phyloP scores from a whole-genome alignment of 2,113 vertebrate genomes.

The Cavia porcellus region DNA sequence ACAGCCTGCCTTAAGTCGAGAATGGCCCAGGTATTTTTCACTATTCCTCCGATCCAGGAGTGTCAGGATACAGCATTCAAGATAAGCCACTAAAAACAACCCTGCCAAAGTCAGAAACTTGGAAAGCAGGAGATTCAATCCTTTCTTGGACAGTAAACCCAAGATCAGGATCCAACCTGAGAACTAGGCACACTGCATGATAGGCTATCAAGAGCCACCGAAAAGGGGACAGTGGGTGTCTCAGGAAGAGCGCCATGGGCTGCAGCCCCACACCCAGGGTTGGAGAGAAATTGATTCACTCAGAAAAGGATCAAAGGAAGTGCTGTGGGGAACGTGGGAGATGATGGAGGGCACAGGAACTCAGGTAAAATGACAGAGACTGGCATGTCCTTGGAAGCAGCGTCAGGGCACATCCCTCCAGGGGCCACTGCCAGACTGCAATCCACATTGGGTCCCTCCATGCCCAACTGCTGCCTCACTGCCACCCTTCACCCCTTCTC shows the following conservation, averaged over 20 bases:
- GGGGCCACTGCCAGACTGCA: too few relatives aligned
- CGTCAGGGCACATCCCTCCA: fast-evolving
- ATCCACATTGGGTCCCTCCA: fast-evolving
- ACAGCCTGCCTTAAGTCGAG: neutral
- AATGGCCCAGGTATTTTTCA: too few relatives aligned
- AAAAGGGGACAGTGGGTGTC: neutral
- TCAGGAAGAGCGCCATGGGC: neutral
- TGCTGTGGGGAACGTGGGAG: neutral
- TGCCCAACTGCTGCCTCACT: neutral
- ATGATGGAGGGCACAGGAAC: neutral
- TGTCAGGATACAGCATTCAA: neutral
- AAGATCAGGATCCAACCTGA: neutral
- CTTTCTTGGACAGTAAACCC: too few relatives aligned
- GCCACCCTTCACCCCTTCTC: neutral
- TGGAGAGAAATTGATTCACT: neutral
- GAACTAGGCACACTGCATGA: too few relatives aligned
- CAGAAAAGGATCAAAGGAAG: neutral
- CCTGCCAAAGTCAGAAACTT: neutral
- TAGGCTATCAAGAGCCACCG: too few relatives aligned
- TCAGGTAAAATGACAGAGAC: neutral
- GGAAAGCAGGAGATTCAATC: neutral
- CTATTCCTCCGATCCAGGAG: neutral
- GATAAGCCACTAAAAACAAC: neutral
- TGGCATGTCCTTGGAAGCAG: too few relatives aligned
- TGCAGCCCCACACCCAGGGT: neutral